Percentiles rank a stretch among this genome's conserved stretches.
phyloP scores from a whole-genome alignment of 2,888 invertebrate species.

The Drosophila austrosaltans region DNA sequence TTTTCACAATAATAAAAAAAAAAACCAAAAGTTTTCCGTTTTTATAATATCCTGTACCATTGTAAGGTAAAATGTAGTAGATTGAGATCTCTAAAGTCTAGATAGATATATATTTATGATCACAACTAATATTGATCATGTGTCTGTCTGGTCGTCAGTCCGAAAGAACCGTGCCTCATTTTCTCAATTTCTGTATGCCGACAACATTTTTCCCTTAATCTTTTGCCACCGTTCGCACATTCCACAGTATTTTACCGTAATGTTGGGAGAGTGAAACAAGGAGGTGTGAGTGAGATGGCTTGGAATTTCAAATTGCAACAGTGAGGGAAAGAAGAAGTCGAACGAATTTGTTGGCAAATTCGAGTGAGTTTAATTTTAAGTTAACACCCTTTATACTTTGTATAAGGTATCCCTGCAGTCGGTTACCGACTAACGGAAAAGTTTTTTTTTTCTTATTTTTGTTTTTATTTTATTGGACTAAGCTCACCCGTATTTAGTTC shows the following conservation, averaged over 20 bases:
- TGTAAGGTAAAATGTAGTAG: not conserved
- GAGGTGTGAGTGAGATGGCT: not conserved
- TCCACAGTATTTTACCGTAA: no score
- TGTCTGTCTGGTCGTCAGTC: constrained; percentile 1
- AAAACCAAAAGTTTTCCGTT: not conserved
- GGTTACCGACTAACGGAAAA: constrained; percentile 24
- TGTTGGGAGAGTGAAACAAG: no score
- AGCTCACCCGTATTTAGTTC: constrained; percentile 64
- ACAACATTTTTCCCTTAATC: not conserved
- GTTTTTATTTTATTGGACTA: constrained; percentile 31
- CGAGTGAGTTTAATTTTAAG: constrained; percentile 37
- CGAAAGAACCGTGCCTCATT: not conserved
- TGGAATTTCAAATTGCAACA: not conserved
- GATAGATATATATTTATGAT: constrained; percentile 6
- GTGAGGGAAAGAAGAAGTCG: not conserved
- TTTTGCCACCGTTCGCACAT: not conserved
- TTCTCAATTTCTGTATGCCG: not conserved
- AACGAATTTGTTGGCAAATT: constrained; percentile 1
- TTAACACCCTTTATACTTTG: constrained; percentile 26
- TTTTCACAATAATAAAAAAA: not conserved
- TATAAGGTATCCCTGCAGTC: constrained; percentile 32
- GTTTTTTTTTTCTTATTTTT: constrained; percentile 26
- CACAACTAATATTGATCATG: not conserved
- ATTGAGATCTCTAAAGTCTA: not conserved
- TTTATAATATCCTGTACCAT: not conserved